Base-by-base conservation (phyloP, 2,888 invertebrate species). In the Bellardia bayeri region DNA sequence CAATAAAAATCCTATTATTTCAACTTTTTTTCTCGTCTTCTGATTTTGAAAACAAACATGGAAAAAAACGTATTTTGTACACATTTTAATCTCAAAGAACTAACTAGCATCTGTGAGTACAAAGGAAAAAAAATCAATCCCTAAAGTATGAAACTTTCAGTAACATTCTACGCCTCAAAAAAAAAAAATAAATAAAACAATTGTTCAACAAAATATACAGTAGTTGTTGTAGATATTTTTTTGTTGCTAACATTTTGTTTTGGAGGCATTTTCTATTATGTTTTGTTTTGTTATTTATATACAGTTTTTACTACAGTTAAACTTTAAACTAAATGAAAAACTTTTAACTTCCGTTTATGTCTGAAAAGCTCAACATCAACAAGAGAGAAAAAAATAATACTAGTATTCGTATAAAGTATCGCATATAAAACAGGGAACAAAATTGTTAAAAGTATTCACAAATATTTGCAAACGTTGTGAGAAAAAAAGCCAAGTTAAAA, bases 241-340 rank as follows among this genome's bases (percentile, higher is more conserved):
- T 42, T 64, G 40, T 64, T 16, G 40, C 64, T 64, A 42, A 42
- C 11, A 64, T 40, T 40, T 64, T 9, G 33, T 63, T 63, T 42
- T 56, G 23, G 8, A 40, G 72, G 56, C 72, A 72, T 40, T 7
- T 69, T 51, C 14, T 23, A 23, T 23, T 23, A 23, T 23, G 23
- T 23, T 49, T 54, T 56, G 54, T 63, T 63, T 33, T 37, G 16
- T n/a, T 64, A 64, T 64, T 64, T 42, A 40, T 42, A 40, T 64
- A 64, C 40, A 64, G 40, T 76, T 64, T 64, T 79, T 71, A 80
- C 61, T 61, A 63, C 51, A 71, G 69, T 75, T 84, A 72, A 66
- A 74, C 30, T 72, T 49, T 64, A 63, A 64, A 64, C 78, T 78
- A 33, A 71, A 76, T 63, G 64, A 51, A 69, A 71, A 84, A 58